A percentile compares a stretch with the other conserved stretches of the same genome.
These are phyloP conservation scores for Taeniopygia guttata DNA, from an alignment of 2,797 vertebrate species.

Conservation along the genomic window DNA sequence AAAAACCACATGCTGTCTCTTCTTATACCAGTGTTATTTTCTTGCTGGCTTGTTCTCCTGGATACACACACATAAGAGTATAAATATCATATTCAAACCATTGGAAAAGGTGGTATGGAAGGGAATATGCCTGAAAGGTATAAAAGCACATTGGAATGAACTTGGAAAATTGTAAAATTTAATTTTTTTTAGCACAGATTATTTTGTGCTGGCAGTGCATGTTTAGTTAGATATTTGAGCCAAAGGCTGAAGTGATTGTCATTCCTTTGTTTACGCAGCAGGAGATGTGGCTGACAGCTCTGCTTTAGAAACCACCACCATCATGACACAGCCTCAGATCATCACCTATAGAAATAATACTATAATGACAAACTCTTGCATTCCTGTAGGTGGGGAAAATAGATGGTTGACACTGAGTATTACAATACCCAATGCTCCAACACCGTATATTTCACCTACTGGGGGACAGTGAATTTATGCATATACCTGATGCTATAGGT, in stretches of 20 bases:
- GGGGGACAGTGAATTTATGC: neutral
- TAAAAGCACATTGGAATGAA: neutral
- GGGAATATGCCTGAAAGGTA: neutral
- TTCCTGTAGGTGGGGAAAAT: neutral
- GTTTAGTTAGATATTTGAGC: neutral
- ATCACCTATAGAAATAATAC: neutral
- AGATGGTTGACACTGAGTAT: neutral
- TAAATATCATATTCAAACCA: neutral
- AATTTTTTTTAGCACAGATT: neutral
- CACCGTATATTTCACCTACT: neutral
- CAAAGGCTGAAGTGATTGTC: neutral
- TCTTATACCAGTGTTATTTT: neutral
- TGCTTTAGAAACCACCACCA: neutral
- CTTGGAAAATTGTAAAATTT: neutral
- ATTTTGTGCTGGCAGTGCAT: neutral
- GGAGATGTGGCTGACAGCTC: neutral
- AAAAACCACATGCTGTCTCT: neutral
- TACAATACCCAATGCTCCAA: neutral
- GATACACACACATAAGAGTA: fast-evolving
- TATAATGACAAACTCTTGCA: neutral
- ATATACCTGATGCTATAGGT: neutral
- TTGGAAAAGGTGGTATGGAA: neutral
- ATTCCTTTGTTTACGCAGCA: neutral
- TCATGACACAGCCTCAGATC: neutral
- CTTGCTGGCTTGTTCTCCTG: neutral